phyloP scores from a whole-genome alignment of 2,888 invertebrate genomes.

The Balanococcus diminutus region DNA sequence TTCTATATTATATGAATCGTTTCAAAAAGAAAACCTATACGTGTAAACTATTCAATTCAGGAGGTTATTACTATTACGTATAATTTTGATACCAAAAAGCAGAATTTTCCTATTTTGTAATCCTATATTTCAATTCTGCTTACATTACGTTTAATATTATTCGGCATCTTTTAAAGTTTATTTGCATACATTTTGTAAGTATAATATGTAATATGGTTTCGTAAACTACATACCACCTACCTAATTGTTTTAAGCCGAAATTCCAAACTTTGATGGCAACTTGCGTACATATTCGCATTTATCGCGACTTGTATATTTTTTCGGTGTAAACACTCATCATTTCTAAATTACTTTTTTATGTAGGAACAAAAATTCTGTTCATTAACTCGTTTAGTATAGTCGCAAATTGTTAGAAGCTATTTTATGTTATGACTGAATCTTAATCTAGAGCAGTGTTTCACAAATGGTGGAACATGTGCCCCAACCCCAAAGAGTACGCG shows the following conservation, averaged over 20 bases:
- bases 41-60: not conserved
- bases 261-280: not conserved
- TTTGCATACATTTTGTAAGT: not conserved
- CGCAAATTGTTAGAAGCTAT: too few species aligned
- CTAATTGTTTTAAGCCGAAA: not conserved
- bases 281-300: not conserved
- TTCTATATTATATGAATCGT: not conserved
- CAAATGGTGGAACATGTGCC: too few species aligned
- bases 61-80: constrained; percentile 16
- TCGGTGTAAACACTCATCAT: not conserved
- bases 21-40: not conserved
- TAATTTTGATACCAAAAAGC: not conserved
- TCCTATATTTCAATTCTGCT: not conserved
- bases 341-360: too few species aligned
- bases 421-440: too few species aligned
- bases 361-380: too few species aligned
- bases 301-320: not conserved
- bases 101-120: constrained; percentile 21
- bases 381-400: too few species aligned
- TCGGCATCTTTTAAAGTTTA: not conserved
- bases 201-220: not conserved
- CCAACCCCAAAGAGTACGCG: too few species aligned
- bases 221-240: not conserved
- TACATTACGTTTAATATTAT: not conserved
- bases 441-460: too few species aligned